phyloP scores from a whole-genome alignment of 2,888 invertebrate genomes.

The Chalcis sispes region DNA sequence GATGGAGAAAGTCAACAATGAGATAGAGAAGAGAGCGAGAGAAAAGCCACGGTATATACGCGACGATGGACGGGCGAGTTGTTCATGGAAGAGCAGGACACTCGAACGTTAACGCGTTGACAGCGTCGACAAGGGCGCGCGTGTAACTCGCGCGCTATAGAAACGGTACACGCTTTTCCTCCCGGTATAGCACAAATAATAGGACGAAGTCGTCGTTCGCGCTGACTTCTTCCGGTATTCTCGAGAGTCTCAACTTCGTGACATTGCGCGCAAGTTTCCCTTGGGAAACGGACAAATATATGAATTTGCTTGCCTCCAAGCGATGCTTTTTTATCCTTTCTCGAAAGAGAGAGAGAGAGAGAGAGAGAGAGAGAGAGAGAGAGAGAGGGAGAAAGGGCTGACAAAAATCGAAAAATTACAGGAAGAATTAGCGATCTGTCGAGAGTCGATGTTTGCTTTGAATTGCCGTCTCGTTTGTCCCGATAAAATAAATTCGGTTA shows the following conservation, averaged over 20 bases:
- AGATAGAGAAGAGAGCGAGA: conserved; percentile 2
- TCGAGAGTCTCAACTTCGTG: background rate
- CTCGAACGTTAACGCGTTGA: conserved; percentile 35
- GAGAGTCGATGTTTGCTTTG: conserved; percentile 25
- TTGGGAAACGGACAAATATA: conserved; percentile 21
- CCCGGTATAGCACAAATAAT: conserved; percentile 17
- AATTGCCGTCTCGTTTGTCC: background rate
- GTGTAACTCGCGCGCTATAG: background rate
- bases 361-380: too few species aligned
- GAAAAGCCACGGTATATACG: conserved; percentile 30
- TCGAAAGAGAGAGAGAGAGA: too few species aligned
- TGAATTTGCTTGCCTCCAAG: conserved; percentile 17
- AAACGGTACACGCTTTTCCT: background rate
- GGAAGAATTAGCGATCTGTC: conserved; percentile 23
- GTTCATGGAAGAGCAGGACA: conserved; percentile 18
- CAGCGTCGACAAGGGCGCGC: conserved; percentile 1
- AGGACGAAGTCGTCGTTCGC: background rate
- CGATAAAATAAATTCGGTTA: conserved; percentile 14
- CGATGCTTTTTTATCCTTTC: background rate
- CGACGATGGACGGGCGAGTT: background rate
- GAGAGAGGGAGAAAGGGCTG: too few species aligned
- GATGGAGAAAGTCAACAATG: background rate
- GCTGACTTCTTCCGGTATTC: background rate
- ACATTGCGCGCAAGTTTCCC: too few species aligned
- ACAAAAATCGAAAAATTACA: conserved; percentile 30